These are phyloP conservation scores for Acropternis orthonyx DNA, from an alignment of 2,797 vertebrate genomes.

Conservation along the genomic window DNA sequence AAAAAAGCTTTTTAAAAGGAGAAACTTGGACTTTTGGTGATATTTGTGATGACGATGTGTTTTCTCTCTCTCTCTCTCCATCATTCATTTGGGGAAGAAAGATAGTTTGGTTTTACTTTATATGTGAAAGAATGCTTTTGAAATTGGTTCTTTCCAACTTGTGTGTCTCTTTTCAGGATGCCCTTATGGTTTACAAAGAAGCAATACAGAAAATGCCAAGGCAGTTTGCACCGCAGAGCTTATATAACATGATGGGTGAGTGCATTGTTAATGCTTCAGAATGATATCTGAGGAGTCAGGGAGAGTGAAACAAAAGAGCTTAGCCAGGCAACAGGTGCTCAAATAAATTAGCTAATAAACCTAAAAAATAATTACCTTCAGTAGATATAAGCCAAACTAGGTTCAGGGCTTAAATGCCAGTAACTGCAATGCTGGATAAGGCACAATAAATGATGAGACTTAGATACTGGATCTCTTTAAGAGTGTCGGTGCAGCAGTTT, in stretches of 20 bases:
- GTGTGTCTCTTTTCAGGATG: conserved; percentile 83
- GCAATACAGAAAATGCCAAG: conserved; percentile 98
- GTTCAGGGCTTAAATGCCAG: background rate
- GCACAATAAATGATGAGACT: background rate
- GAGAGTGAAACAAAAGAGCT: background rate
- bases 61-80: background rate
- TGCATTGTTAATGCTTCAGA: conserved; percentile 11
- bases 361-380: background rate
- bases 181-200: conserved; percentile 92
- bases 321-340: background rate
- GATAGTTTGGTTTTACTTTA: conserved; percentile 6
- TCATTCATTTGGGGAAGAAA: background rate
- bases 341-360: background rate
- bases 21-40: background rate
- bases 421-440: background rate
- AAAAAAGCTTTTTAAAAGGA: background rate
- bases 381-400: background rate
- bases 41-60: background rate
- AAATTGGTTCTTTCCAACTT: background rate
- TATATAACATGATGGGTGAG: conserved; percentile 99
- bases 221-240: conserved; percentile 98
- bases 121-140: background rate
- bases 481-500: background rate
- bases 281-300: background rate
- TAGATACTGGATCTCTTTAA: background rate